Percentiles rank a stretch among this genome's conserved stretches.
phyloP scores from a whole-genome alignment of 2,797 vertebrate species.

The Tapirus indicus region DNA sequence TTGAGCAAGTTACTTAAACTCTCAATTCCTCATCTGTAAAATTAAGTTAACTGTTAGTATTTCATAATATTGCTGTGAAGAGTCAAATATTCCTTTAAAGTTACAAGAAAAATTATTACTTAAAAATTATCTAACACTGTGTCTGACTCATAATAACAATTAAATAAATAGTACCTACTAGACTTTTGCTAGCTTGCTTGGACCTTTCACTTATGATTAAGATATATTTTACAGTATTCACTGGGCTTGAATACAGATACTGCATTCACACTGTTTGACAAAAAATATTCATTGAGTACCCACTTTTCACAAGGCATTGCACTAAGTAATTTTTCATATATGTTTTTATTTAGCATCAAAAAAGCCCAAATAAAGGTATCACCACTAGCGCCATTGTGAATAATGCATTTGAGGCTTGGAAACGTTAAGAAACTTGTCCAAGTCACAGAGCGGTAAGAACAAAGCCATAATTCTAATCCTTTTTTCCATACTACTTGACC shows the following conservation, averaged over 20 bases:
- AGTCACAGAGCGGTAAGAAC: neutral
- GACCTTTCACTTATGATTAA: neutral
- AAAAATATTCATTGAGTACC: neutral
- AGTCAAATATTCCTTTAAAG: neutral
- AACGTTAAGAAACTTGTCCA: neutral
- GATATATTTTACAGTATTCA: neutral
- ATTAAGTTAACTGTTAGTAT: slow-evolving; percentile 51
- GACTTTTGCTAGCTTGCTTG: neutral
- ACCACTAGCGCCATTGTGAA: neutral
- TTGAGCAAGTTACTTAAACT: slow-evolving; percentile 55
- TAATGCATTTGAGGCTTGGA: neutral
- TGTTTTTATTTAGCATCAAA: neutral
- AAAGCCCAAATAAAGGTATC: neutral
- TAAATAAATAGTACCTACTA: neutral
- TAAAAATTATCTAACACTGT: slow-evolving; percentile 21
- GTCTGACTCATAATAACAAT: neutral
- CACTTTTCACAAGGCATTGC: neutral
- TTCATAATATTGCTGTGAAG: slow-evolving; percentile 28
- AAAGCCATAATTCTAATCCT: neutral
- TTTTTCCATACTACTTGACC: neutral
- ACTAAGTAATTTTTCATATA: neutral
- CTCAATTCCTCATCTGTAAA: slow-evolving; percentile 25
- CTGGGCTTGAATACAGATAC: neutral
- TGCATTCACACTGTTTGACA: neutral
- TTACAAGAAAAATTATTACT: neutral